Conservation (phyloP, 2,888 invertebrate genomes). For the Ametastegia equiseti region DNA sequence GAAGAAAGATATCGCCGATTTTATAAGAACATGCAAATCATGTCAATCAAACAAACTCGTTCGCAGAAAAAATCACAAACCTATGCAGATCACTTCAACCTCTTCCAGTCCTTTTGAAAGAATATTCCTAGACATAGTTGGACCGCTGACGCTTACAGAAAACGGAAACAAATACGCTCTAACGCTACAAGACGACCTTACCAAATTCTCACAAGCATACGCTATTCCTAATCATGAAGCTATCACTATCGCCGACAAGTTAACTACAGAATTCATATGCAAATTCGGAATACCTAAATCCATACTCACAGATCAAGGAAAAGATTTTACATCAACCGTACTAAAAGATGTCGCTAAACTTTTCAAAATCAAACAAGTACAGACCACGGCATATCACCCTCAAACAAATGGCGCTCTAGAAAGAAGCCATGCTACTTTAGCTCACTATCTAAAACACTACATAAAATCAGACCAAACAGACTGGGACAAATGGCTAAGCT, state of each 20-base stretch:
- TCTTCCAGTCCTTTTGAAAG: conserved; percentile 60
- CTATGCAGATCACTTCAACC: conserved; percentile 66
- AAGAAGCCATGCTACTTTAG: conserved; percentile 64
- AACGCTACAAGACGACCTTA: conserved; percentile 69
- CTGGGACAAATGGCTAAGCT: conserved; percentile 66
- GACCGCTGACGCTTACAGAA: conserved; percentile 63
- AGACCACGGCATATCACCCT: conserved; percentile 64
- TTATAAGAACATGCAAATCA: conserved; percentile 59
- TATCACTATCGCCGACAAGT: conserved; percentile 61
- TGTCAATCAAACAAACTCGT: conserved; percentile 66
- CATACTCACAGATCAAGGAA: conserved; percentile 36
- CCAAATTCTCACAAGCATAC: conserved; percentile 66
- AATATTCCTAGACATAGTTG: conserved; percentile 66
- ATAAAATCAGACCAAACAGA: conserved; percentile 60
- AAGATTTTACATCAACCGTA: conserved; percentile 60
- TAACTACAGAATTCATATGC: conserved; percentile 58
- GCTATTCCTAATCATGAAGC: conserved; percentile 67
- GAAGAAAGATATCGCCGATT: conserved; percentile 55
- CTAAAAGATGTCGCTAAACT: conserved; percentile 62
- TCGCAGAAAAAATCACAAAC: conserved; percentile 55
- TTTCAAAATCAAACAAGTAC: conserved; percentile 64
- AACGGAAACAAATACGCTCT: conserved; percentile 66
- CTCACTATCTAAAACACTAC: conserved; percentile 64
- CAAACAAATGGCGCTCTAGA: conserved; percentile 66
- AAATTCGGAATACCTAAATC: conserved; percentile 62